phyloP scores from a whole-genome alignment of 2,113 vertebrate species.

The Rhagologus leucostigma region DNA sequence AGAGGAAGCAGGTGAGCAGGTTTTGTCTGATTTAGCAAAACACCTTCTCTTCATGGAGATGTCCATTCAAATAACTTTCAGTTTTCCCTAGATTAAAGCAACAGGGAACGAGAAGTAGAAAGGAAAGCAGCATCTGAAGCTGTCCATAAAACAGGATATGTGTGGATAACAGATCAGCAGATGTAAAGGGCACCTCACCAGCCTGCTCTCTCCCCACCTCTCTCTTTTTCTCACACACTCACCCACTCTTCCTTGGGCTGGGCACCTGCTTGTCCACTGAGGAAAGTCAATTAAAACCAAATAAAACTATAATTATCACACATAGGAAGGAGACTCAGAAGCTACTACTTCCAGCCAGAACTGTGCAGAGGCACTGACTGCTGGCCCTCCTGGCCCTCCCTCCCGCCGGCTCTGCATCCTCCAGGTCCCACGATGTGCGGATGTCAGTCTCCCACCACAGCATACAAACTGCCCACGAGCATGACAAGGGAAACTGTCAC shows the following conservation, averaged over 20 bases:
- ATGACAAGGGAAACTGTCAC: neutral
- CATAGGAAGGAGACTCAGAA: neutral
- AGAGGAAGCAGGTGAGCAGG: neutral
- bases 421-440: neutral
- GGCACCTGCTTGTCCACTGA: neutral
- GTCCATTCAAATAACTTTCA: neutral
- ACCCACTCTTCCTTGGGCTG: neutral
- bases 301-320: neutral
- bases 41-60: neutral
- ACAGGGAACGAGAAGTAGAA: neutral
- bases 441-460: neutral
- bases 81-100: neutral
- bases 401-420: accelerated
- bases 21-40: neutral
- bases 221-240: neutral
- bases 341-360: neutral
- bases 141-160: neutral
- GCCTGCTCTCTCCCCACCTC: neutral
- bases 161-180: neutral
- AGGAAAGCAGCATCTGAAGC: neutral
- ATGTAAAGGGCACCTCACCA: neutral
- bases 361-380: accelerated
- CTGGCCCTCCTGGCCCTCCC: neutral
- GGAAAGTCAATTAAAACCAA: neutral
- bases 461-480: neutral